Conservation (phyloP, 2,113 vertebrate genomes). For the Piprites chloris region DNA sequence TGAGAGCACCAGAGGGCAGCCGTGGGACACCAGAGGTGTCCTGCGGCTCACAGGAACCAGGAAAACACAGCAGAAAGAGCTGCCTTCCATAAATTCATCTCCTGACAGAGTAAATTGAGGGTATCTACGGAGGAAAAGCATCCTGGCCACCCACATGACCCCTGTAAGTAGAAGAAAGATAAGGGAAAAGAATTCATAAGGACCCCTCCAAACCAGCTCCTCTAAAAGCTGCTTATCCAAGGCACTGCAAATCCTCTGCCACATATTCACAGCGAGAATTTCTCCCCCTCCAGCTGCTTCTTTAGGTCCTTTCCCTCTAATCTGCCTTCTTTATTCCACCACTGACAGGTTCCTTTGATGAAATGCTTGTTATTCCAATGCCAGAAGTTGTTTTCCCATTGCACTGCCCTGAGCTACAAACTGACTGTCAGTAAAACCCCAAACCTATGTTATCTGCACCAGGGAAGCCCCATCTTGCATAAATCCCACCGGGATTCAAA, state of each 20-base stretch:
- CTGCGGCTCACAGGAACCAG: accelerated
- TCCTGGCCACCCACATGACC: accelerated
- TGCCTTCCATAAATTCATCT: background rate
- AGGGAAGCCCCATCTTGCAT: background rate
- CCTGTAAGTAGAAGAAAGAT: background rate
- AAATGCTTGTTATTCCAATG: accelerated
- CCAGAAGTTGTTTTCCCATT: background rate
- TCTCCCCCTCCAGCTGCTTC: background rate
- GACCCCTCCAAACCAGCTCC: background rate
- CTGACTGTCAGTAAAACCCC: accelerated
- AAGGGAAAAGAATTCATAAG: background rate
- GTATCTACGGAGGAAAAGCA: background rate
- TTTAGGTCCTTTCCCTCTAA: background rate
- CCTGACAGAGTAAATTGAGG: background rate
- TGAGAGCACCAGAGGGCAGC: background rate
- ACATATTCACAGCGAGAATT: background rate
- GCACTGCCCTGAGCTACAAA: background rate
- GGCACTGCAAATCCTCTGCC: background rate
- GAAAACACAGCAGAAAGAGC: too few species aligned
- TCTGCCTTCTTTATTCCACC: background rate
- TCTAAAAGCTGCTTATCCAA: background rate
- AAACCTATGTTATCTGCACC: accelerated
- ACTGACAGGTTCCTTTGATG: background rate
- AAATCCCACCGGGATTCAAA: background rate
- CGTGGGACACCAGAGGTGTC: background rate